Evolutionary conservation across 2,797 vertebrate species (phyloP).

Genomic region (Masticophis lateralis): DNA sequence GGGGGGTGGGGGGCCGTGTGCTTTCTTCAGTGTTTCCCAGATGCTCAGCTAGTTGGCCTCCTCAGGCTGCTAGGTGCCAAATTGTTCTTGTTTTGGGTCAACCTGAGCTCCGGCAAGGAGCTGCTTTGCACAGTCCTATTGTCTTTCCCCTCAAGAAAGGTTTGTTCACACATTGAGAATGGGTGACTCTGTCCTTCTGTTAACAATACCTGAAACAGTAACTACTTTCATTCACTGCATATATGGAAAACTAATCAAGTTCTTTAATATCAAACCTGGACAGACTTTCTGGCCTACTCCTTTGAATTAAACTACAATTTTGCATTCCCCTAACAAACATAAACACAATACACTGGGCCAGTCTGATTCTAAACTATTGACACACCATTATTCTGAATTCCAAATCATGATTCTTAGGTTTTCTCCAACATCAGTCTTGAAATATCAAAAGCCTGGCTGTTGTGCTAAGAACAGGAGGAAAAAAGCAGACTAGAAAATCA

Average conservation of each 20-base stretch:
- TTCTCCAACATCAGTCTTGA: background rate
- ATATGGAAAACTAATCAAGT: background rate
- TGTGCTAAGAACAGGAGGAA: background rate
- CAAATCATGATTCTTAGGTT: background rate
- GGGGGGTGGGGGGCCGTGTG: background rate
- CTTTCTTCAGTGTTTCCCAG: background rate
- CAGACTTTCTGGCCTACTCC: background rate
- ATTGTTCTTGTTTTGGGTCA: slow-evolving; percentile 61
- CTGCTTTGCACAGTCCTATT: slow-evolving; percentile 16
- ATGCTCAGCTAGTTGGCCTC: background rate
- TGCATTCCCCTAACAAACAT: background rate
- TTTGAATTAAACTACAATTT: background rate
- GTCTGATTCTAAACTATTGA: background rate
- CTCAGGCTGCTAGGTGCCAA: slow-evolving; percentile 33
- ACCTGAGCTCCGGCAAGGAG: slow-evolving; percentile 31
- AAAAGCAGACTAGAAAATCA: background rate
- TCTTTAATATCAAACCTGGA: background rate
- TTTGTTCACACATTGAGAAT: slow-evolving; percentile 14
- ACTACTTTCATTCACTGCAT: background rate
- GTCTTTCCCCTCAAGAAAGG: slow-evolving; percentile 11
- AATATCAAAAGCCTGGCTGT: background rate
- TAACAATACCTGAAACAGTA: slow-evolving; percentile 20
- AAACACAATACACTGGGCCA: background rate
- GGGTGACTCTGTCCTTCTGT: slow-evolving; percentile 26
- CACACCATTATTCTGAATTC: background rate